Evolutionary conservation across 2,888 invertebrate species (phyloP).

Genomic region (Watsonalla cultraria): DNA sequence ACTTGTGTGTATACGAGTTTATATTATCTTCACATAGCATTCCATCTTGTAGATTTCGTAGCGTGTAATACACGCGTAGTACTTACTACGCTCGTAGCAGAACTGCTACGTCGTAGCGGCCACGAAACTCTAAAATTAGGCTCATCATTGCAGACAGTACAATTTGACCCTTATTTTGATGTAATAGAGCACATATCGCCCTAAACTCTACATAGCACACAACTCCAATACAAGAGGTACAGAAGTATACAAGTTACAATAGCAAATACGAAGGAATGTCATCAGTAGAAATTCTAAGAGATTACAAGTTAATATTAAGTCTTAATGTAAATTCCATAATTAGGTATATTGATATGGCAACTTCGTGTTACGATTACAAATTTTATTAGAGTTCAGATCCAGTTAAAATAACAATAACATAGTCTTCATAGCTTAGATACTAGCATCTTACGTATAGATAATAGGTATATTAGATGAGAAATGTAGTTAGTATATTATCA

Average conservation of each 20-base stretch:
- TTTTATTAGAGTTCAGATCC: constrained; percentile 3
- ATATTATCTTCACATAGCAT: neutral
- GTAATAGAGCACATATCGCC: too few species aligned
- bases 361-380: constrained; percentile 16
- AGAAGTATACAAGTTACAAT: constrained; percentile 6
- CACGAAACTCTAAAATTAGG: neutral
- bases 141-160: too few species aligned
- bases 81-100: neutral
- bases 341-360: constrained; percentile 35
- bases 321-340: constrained; percentile 12
- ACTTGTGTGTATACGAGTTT: neutral
- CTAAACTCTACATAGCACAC: neutral
- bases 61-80: neutral
- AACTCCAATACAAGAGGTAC: neutral
- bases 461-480: constrained; percentile 7
- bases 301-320: constrained; percentile 38
- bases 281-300: constrained; percentile 63
- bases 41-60: neutral
- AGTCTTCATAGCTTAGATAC: constrained; percentile 2
- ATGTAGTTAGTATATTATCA: neutral
- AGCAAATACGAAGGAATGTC: constrained; percentile 32
- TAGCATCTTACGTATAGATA: constrained; percentile 12
- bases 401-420: neutral
- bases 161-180: too few species aligned
- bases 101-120: neutral